Percentiles rank a stretch among this genome's conserved stretches.
Conservation (phyloP, 1,140 invertebrate genomes). For the Nylanderia fulva region DNA sequence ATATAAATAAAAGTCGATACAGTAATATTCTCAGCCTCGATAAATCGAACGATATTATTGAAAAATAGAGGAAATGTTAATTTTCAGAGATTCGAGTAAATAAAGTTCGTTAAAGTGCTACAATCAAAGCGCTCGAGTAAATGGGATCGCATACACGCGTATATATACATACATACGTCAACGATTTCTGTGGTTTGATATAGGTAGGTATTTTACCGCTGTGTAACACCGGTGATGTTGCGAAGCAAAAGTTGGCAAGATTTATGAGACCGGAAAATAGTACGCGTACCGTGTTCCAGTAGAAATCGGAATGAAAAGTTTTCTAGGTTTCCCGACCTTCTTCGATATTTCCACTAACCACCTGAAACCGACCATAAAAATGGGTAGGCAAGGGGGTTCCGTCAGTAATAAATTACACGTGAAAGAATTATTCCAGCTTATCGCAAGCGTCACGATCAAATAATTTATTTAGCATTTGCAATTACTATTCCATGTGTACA, state of each 20-base stretch:
- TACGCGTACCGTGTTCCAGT: constrained; percentile 40
- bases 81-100: constrained; percentile 2
- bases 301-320: constrained; percentile 62
- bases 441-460: constrained; percentile 31
- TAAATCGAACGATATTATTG: background rate
- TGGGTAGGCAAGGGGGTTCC: constrained; percentile 30
- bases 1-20: too few relatives aligned
- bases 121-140: constrained; percentile 24
- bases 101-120: constrained; percentile 6
- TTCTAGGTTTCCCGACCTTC: constrained; percentile 43
- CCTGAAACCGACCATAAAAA: constrained; percentile 51
- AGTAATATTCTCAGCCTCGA: too few relatives aligned
- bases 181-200: constrained; percentile 40
- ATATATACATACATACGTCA: constrained; percentile 30
- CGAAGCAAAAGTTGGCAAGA: constrained; percentile 58
- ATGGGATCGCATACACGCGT: constrained; percentile 16
- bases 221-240: constrained; percentile 50
- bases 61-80: background rate
- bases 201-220: constrained; percentile 40
- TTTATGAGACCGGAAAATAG: constrained; percentile 55
- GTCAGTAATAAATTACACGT: constrained; percentile 52
- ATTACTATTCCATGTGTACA: too few relatives aligned
- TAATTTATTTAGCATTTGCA: background rate
- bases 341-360: constrained; percentile 61
- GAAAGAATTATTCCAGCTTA: constrained; percentile 51